Evolutionary conservation across 2,797 vertebrate genomes (phyloP).

Genomic region (Chaetophractus vellerosus): DNA sequence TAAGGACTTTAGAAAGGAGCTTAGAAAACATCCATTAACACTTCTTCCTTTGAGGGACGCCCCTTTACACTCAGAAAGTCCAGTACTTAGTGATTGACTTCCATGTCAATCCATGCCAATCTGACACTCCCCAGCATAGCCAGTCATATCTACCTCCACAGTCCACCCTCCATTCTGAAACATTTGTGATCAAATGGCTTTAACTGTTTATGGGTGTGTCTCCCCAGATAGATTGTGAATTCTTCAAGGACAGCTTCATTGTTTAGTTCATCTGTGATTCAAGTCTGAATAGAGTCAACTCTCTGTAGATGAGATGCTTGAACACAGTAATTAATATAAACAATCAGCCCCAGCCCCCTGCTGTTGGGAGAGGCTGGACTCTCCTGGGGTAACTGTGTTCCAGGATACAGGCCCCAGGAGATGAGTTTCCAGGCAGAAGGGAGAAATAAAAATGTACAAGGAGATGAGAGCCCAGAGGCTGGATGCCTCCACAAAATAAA

Average conservation of each 20-base stretch:
- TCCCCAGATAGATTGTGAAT: neutral
- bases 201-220: neutral
- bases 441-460: neutral
- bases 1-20: neutral
- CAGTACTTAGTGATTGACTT: neutral
- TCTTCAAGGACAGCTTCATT: neutral
- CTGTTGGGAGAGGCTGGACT: neutral
- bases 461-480: neutral
- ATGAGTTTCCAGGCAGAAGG: neutral
- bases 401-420: neutral
- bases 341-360: neutral
- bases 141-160: neutral
- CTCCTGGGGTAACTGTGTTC: neutral
- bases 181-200: neutral
- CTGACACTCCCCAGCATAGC: neutral
- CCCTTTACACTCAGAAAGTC: neutral
- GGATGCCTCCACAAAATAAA: neutral
- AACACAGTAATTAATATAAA: neutral
- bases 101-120: neutral
- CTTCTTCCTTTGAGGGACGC: neutral
- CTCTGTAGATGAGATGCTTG: neutral
- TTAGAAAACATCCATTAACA: neutral
- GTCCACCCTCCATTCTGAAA: neutral
- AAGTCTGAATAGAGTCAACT: neutral
- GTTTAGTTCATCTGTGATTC: neutral